Evolutionary conservation across 53 echinoderm and acorn worm genomes (phyloP).

Genomic region (Pentamera pediparva): DNA sequence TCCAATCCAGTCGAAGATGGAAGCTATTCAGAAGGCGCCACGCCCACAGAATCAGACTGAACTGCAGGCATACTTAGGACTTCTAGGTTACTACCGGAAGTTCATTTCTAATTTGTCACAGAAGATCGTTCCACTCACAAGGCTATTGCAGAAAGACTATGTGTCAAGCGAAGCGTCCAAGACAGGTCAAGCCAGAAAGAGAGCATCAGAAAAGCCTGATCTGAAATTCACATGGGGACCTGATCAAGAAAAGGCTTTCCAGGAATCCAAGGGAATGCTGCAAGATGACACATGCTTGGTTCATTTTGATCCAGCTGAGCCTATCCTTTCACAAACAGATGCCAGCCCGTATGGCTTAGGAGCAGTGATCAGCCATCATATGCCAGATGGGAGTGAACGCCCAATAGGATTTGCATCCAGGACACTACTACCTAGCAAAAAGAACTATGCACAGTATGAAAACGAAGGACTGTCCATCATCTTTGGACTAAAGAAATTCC

Average conservation of each 20-base stretch:
- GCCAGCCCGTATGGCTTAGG: conserved; percentile 38
- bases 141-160: conserved; percentile 35
- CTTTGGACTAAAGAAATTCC: conserved; percentile 52
- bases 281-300: conserved; percentile 22
- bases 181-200: neutral
- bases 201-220: neutral
- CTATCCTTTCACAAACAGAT: conserved; percentile 15
- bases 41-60: conserved; percentile 38
- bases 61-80: conserved; percentile 38
- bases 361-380: conserved; percentile 27
- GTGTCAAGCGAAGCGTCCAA: neutral
- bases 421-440: conserved; percentile 22
- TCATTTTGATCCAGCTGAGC: conserved; percentile 22
- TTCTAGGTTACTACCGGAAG: conserved; percentile 43
- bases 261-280: conserved; percentile 23
- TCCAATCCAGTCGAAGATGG: conserved; percentile 29
- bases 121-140: conserved; percentile 29
- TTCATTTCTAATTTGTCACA: conserved; percentile 40
- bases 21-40: conserved; percentile 39
- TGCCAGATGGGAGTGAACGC: conserved; percentile 35
- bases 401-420: conserved; percentile 58
- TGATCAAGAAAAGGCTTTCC: conserved; percentile 41
- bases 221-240: conserved; percentile 31
- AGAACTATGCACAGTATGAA: conserved; percentile 51
- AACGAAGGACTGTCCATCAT: conserved; percentile 47